Evolutionary conservation across 2,888 invertebrate genomes (phyloP).

Genomic region (Drosophila greeni): DNA sequence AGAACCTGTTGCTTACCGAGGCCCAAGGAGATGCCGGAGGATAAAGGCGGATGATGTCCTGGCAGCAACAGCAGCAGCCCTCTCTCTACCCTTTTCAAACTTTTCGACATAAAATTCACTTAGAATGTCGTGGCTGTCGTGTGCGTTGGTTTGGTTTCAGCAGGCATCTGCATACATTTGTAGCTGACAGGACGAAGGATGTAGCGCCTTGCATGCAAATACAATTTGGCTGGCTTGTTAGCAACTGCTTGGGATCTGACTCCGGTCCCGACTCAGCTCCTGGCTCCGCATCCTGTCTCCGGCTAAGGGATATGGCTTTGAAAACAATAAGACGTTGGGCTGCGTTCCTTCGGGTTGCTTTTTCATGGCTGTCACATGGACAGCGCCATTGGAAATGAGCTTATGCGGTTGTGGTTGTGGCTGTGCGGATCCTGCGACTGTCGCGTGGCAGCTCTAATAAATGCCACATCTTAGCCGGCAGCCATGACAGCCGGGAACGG

Average conservation of each 20-base stretch:
- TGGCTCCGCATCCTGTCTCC: constrained; percentile 30
- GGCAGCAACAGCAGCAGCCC: neutral
- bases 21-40: constrained; percentile 26
- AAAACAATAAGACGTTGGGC: constrained; percentile 60
- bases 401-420: constrained; percentile 61
- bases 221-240: constrained; percentile 71
- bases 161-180: constrained; percentile 70
- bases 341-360: constrained; percentile 21
- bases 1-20: constrained; percentile 59
- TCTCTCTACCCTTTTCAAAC: constrained; percentile 63
- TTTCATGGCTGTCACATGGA: constrained; percentile 63
- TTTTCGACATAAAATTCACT: constrained; percentile 71
- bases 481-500: constrained; percentile 23
- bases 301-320: constrained; percentile 31
- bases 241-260: constrained; percentile 41
- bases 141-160: constrained; percentile 61
- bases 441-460: constrained; percentile 69
- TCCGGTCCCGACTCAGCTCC: constrained; percentile 1
- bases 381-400: constrained; percentile 63
- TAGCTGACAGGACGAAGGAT: constrained; percentile 65
- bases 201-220: constrained; percentile 68
- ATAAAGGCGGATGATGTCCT: constrained; percentile 7
- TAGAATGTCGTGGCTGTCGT: constrained; percentile 71
- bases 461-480: constrained; percentile 66
- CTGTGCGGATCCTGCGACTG: constrained; percentile 38